Conservation (phyloP, 2,797 vertebrate species). For the Oreochromis grahami region DNA sequence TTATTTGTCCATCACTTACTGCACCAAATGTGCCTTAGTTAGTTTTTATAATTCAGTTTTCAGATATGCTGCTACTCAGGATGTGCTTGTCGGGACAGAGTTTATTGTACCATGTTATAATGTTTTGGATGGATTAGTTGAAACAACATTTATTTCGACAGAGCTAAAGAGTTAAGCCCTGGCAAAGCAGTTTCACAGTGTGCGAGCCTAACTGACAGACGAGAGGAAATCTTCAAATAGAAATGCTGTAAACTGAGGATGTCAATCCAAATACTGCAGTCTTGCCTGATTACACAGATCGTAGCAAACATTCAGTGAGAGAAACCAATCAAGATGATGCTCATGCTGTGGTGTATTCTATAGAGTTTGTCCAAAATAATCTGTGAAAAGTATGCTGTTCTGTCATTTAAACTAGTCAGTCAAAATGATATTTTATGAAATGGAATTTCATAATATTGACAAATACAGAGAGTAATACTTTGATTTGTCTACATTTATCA, state of each 20-base stretch:
- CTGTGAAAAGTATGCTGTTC: not conserved
- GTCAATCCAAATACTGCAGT: not conserved
- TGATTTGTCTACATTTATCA: not conserved
- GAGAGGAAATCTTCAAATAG: not conserved
- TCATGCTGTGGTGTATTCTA: not conserved
- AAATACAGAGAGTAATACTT: not conserved
- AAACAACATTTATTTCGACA: not conserved
- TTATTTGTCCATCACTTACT: not conserved
- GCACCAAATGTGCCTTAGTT: not conserved
- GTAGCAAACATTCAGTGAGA: not conserved
- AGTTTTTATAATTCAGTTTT: not conserved
- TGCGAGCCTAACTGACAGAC: not conserved
- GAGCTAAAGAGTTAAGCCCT: not conserved
- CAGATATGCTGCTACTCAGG: not conserved
- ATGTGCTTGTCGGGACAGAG: not conserved
- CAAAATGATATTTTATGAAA: not conserved
- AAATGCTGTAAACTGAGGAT: not conserved
- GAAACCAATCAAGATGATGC: not conserved
- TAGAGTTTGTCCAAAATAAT: not conserved
- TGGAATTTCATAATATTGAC: not conserved
- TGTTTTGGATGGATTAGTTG: not conserved
- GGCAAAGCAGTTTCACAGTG: not conserved
- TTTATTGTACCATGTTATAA: not conserved
- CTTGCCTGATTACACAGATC: not conserved
- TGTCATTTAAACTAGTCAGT: not conserved